phyloP scores from a whole-genome alignment of 2,113 vertebrate genomes.

The Cryptotis parvus region DNA sequence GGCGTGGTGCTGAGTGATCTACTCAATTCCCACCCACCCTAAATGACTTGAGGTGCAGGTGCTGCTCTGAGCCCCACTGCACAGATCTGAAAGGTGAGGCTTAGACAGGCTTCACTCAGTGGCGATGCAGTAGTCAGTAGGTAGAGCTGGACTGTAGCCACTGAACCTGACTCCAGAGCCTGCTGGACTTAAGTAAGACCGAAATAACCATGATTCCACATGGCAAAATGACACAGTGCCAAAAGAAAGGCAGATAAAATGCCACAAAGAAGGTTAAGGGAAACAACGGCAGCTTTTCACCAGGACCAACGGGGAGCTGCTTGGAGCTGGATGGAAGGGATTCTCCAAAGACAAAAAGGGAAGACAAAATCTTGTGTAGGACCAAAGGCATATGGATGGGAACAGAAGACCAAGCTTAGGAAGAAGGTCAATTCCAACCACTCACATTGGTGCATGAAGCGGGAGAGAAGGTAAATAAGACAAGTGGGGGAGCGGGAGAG shows the following conservation, averaged over 20 bases:
- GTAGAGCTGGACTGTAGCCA: not conserved
- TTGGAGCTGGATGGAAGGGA: not conserved
- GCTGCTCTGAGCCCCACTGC: not conserved
- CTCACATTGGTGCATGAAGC: not conserved
- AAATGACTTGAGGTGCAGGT: not conserved
- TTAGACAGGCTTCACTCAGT: not conserved
- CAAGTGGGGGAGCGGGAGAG: not conserved
- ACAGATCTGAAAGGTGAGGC: not conserved
- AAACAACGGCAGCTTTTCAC: not conserved
- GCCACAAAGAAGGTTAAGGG: not conserved
- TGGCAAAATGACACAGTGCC: not conserved
- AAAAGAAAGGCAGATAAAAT: not conserved
- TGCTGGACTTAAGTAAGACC: not conserved
- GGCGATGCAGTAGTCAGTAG: not conserved
- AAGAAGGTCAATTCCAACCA: not conserved
- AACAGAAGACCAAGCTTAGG: not conserved
- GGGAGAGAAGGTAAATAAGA: conserved; percentile 1
- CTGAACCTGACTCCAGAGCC: not conserved
- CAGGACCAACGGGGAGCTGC: not conserved
- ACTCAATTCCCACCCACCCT: not conserved
- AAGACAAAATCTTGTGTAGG: not conserved
- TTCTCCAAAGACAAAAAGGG: not conserved
- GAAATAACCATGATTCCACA: not conserved
- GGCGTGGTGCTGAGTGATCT: not conserved
- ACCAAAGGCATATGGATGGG: not conserved